These are phyloP conservation scores for Helostoma temminkii DNA, from an alignment of 2,797 vertebrate species.

Conservation along the genomic window DNA sequence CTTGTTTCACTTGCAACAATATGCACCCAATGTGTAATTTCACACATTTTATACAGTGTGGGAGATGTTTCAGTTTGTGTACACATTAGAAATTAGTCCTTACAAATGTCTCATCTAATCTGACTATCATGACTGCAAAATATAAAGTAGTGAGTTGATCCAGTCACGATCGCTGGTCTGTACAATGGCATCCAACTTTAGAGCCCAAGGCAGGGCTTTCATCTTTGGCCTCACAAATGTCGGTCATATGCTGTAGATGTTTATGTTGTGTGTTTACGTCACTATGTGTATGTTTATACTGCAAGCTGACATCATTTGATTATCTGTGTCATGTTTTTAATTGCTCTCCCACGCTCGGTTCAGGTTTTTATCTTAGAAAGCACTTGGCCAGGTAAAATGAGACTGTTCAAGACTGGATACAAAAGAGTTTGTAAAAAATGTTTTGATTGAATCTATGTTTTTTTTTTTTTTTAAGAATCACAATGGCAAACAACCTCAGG, in stretches of 20 bases:
- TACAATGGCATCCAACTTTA: too few species aligned
- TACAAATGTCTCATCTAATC: not conserved
- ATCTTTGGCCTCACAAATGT: too few species aligned
- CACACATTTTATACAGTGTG: not conserved
- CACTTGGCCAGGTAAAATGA: not conserved
- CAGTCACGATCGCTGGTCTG: not conserved
- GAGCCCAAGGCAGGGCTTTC: not conserved
- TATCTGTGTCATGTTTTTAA: not conserved
- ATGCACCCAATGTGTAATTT: not conserved
- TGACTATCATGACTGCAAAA: not conserved
- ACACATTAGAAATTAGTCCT: not conserved
- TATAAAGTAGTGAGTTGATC: not conserved
- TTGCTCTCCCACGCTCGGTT: too few species aligned
- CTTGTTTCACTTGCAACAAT: constrained; percentile 2
- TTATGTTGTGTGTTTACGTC: not conserved
- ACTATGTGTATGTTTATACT: not conserved
- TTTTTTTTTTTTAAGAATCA: not conserved
- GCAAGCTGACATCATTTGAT: not conserved
- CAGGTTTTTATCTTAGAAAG: not conserved
- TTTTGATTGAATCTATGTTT: too few species aligned
- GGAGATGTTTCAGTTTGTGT: not conserved
- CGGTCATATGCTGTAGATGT: too few species aligned
- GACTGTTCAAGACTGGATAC: not conserved
- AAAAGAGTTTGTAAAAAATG: not conserved
- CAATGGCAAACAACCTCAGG: not conserved